phyloP scores from a whole-genome alignment of 2,888 invertebrate genomes.

The Patella ulyssiponensis region DNA sequence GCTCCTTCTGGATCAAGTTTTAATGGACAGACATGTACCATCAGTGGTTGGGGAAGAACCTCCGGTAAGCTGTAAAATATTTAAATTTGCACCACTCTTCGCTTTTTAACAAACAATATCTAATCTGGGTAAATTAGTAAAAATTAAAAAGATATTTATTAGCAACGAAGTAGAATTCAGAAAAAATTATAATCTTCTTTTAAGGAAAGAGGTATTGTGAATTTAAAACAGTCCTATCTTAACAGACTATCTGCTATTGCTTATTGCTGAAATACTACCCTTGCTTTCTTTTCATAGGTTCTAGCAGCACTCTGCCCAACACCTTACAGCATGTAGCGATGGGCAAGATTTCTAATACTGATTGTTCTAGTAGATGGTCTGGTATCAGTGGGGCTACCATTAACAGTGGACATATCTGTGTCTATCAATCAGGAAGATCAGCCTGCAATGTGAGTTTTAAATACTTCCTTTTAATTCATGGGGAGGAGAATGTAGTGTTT shows the following conservation, averaged over 20 bases:
- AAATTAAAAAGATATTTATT: too few species aligned
- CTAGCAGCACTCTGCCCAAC: constrained; percentile 26
- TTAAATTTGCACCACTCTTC: too few species aligned
- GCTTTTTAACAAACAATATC: too few species aligned
- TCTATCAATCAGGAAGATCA: constrained; percentile 36
- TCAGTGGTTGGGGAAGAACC: constrained; percentile 45
- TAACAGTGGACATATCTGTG: constrained; percentile 40
- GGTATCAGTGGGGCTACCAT: constrained; percentile 27
- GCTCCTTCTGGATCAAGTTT: constrained; percentile 22
- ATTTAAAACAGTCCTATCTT: too few species aligned
- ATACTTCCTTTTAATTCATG: too few species aligned
- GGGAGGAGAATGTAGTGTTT: too few species aligned
- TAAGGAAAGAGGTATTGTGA: too few species aligned
- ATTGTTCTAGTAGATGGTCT: constrained; percentile 35
- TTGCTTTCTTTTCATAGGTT: constrained; percentile 18
- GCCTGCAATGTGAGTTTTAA: constrained; percentile 39
- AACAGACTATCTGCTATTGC: too few species aligned
- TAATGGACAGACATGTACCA: constrained; percentile 26
- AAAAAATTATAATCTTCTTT: too few species aligned
- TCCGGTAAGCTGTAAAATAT: constrained; percentile 16
- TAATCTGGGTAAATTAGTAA: too few species aligned
- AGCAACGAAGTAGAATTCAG: too few species aligned
- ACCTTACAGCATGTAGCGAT: constrained; percentile 37
- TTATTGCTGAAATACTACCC: too few species aligned
- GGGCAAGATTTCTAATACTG: constrained; percentile 31